Evolutionary conservation across 2,888 invertebrate genomes (phyloP).

Genomic region (Diaperis boleti): DNA sequence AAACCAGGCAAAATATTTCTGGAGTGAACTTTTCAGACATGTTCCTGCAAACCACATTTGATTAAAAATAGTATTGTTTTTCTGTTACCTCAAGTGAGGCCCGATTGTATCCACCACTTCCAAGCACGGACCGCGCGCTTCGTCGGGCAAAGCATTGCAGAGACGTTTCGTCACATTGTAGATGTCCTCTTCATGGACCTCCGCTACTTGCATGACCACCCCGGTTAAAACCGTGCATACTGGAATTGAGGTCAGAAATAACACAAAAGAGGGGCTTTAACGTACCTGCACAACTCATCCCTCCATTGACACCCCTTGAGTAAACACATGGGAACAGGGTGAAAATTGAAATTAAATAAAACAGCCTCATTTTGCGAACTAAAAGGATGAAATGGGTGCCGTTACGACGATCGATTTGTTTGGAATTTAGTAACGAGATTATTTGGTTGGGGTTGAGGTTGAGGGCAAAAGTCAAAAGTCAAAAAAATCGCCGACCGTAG

Average conservation of each 20-base stretch:
- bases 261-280: conserved; percentile 12
- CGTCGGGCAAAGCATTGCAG: conserved; percentile 52
- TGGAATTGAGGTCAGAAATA: conserved; percentile 35
- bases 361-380: neutral
- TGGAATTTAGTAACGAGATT: too few relatives aligned
- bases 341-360: conserved; percentile 9
- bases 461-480: neutral
- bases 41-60: conserved; percentile 45
- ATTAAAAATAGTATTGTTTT: conserved; percentile 12
- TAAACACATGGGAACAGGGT: neutral
- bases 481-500: too few relatives aligned
- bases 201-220: conserved; percentile 53
- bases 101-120: conserved; percentile 49
- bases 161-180: conserved; percentile 52
- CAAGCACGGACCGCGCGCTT: conserved; percentile 49
- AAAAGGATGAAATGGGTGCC: neutral
- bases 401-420: neutral
- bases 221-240: conserved; percentile 56
- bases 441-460: too few relatives aligned
- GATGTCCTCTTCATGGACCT: conserved; percentile 54
- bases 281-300: conserved; percentile 55
- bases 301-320: conserved; percentile 53
- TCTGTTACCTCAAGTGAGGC: conserved; percentile 49
- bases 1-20: conserved; percentile 57
- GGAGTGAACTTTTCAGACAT: conserved; percentile 53